Evolutionary conservation across 2,797 vertebrate genomes (phyloP), one percentile per base, ranked within the genome.

Genomic region (Carapus acus): DNA sequence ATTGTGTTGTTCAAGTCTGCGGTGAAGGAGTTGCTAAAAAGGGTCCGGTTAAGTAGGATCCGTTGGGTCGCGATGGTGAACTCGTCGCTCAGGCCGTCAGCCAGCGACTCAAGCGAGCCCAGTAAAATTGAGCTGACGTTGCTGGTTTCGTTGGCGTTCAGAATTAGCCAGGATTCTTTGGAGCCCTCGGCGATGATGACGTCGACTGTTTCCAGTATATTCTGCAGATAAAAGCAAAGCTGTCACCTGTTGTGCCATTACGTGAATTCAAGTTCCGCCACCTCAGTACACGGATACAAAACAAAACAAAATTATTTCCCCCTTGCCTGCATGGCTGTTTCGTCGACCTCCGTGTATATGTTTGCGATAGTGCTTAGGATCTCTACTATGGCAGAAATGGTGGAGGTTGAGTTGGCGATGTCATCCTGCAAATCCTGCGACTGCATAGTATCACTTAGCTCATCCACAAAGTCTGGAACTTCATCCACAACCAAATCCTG

Each of bases 161-260:
- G 48, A 13, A 14, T 0, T 7, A n/a, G 3, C 94, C 93, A 94
- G 31, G 75, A 68, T 0, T 11, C 0, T 42, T 0, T 12, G 48
- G 82, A 6, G 3, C 58, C 44, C 1, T 36, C 73, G 43, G 67
- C 69, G 58, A 69, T 43, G 13, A 95, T 68, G n/a, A 70, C 8
- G 7, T 88, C 77, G 29, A 94, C 76, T 6, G 84, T 87, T 16
- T 62, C 27, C 13, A 94, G 84, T 31, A 95, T 65, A 38, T 82
- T 9, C 94, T 97, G 80, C 2, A 85, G 81, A 36, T 59, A 2
- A 51, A 51, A 46, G 27, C 20, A 38, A 6, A 17, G 5, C n/a
- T 8, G 14, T 21, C 3, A 22, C 41, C 18, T 20, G 2, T 19
- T 13, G 8, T 23, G 27, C n/a, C 7, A 9, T 11, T 21, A 18